These are phyloP conservation scores for Ectemnius cavifrons DNA, from an alignment of 2,888 invertebrate species.

Conservation along the genomic window DNA sequence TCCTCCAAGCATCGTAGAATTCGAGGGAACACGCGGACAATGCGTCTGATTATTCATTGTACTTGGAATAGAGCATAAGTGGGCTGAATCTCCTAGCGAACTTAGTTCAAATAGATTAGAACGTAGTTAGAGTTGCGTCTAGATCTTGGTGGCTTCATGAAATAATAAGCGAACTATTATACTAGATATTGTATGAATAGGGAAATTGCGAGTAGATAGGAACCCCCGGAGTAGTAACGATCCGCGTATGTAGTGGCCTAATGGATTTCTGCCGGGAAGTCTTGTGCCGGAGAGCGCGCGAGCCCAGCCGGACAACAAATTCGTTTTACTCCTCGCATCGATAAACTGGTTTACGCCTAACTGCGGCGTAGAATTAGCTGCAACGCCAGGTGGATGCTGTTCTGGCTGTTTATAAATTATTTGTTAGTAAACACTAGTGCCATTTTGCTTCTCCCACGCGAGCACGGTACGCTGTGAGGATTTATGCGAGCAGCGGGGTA, in stretches of 20 bases:
- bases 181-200: no score
- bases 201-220: no score
- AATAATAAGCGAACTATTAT: no score
- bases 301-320: neutral
- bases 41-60: neutral
- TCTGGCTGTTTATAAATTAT: constrained; percentile 34
- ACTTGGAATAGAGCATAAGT: no score
- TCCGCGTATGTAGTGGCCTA: no score
- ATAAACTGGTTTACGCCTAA: constrained; percentile 16
- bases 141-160: no score
- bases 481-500: constrained; percentile 49
- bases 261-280: neutral
- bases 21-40: neutral
- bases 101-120: no score
- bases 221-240: no score
- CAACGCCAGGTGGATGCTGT: constrained; percentile 6
- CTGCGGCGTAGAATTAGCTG: constrained; percentile 6
- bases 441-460: constrained; percentile 59
- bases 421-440: constrained; percentile 38
- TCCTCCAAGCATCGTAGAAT: neutral
- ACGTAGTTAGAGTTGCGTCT: no score
- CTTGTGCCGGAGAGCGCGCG: constrained; percentile 3
- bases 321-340: constrained; percentile 1
- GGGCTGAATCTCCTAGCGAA: no score
- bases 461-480: constrained; percentile 53